Evolutionary conservation across 1,140 invertebrate genomes (phyloP).

Genomic region (Drosophila carrolli): DNA sequence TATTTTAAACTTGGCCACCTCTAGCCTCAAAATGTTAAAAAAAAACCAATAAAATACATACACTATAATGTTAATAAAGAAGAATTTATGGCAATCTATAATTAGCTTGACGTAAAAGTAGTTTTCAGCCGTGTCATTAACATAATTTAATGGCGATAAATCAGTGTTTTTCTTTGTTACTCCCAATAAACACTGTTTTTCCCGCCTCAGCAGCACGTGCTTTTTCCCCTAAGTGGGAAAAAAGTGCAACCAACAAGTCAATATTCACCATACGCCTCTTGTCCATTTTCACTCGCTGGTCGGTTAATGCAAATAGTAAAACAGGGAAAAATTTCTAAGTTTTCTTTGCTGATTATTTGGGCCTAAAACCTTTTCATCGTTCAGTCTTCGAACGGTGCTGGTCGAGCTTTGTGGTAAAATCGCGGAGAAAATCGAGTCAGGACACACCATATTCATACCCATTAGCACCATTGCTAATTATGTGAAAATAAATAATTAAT

Average conservation of each 20-base stretch:
- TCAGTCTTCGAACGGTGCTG: slow-evolving; percentile 64
- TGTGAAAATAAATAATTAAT: slow-evolving; percentile 42
- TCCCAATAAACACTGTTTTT: background rate
- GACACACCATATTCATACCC: background rate
- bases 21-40: no score
- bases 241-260: background rate
- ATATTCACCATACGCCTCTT: slow-evolving; percentile 50
- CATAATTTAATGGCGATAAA: no score
- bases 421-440: slow-evolving; percentile 16
- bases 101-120: no score
- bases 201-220: slow-evolving; percentile 13
- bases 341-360: slow-evolving; percentile 76
- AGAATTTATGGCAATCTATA: no score
- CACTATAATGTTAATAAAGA: no score
- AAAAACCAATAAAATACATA: no score
- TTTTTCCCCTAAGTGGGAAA: slow-evolving; percentile 1
- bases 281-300: slow-evolving; percentile 23
- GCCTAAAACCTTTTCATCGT: slow-evolving; percentile 30
- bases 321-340: slow-evolving; percentile 71
- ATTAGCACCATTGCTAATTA: slow-evolving; percentile 20
- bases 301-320: slow-evolving; percentile 50
- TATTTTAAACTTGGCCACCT: no score
- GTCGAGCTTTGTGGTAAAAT: slow-evolving; percentile 55
- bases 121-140: no score
- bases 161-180: background rate